phyloP scores from a whole-genome alignment of 2,113 vertebrate genomes.

The Planiliza haematocheilus region DNA sequence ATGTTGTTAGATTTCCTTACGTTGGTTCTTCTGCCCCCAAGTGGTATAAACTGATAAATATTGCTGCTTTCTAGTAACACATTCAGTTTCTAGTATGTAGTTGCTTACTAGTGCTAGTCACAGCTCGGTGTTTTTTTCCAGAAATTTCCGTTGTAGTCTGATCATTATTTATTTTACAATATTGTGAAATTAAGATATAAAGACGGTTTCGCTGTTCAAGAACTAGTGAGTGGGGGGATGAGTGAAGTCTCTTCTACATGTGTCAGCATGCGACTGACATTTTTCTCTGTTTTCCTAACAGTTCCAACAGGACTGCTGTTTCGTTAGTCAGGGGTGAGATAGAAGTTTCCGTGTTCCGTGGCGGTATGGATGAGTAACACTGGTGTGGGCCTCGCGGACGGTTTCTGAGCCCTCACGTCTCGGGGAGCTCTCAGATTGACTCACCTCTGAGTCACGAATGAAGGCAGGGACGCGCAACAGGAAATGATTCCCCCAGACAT shows the following conservation, averaged over 20 bases:
- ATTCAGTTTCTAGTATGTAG: no score
- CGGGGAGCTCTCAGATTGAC: slow-evolving; percentile 39
- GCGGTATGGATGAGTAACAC: neutral
- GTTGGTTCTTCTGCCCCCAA: no score
- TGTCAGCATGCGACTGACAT: slow-evolving; percentile 26
- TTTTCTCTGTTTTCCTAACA: neutral
- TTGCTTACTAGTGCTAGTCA: no score
- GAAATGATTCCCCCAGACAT: neutral
- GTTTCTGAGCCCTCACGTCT: no score
- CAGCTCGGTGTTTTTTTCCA: no score
- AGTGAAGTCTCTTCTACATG: slow-evolving; percentile 14
- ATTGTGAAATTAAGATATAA: no score
- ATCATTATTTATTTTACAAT: no score
- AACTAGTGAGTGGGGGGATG: neutral
- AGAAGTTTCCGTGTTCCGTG: neutral
- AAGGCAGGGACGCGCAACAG: neutral
- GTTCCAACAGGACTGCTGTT: slow-evolving; percentile 14
- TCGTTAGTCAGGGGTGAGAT: neutral
- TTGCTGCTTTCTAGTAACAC: no score
- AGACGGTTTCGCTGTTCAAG: neutral
- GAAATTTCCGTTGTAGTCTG: no score
- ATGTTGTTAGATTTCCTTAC: no score
- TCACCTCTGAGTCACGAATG: slow-evolving; percentile 56
- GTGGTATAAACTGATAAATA: no score
- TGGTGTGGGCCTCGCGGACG: slow-evolving; percentile 1